A percentile compares a stretch with the other conserved stretches of the same genome.
phyloP scores from a whole-genome alignment of 2,113 vertebrate species.

The Ailurus styani region DNA sequence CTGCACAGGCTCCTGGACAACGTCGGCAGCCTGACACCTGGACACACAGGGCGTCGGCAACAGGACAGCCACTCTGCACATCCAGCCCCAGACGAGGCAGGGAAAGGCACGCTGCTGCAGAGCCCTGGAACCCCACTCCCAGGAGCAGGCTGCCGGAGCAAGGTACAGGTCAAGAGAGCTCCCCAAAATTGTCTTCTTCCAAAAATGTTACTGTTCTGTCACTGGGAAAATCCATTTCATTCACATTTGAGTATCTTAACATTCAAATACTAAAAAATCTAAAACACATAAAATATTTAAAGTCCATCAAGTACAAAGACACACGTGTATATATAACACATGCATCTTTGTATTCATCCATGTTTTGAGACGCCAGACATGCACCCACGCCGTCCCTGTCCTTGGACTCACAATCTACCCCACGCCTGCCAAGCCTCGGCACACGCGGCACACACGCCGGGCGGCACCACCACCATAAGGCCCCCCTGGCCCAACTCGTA shows the following conservation, averaged over 20 bases:
- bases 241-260: conserved; percentile 4
- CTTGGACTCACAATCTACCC: conserved; percentile 64
- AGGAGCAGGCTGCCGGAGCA: not conserved
- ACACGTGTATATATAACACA: not conserved
- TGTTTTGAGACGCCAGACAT: not conserved
- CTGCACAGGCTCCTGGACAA: not conserved
- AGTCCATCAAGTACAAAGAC: conserved; percentile 15
- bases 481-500: not conserved
- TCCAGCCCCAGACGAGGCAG: not conserved
- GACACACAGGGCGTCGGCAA: not conserved
- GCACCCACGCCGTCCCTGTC: conserved; percentile 41
- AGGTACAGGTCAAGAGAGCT: not conserved
- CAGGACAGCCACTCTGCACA: not conserved
- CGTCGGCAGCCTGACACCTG: not conserved
- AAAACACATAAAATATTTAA: conserved; percentile 16
- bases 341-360: not conserved
- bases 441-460: not conserved
- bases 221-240: not conserved
- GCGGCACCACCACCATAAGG: not conserved
- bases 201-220: not conserved
- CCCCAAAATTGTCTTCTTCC: not conserved
- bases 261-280: not conserved
- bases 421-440: not conserved
- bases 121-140: not conserved
- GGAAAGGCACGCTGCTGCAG: not conserved